Percentiles rank a stretch among this genome's conserved stretches.
These are phyloP conservation scores for Macrotus californicus DNA, from an alignment of 2,113 vertebrate genomes.

Conservation along the genomic window DNA sequence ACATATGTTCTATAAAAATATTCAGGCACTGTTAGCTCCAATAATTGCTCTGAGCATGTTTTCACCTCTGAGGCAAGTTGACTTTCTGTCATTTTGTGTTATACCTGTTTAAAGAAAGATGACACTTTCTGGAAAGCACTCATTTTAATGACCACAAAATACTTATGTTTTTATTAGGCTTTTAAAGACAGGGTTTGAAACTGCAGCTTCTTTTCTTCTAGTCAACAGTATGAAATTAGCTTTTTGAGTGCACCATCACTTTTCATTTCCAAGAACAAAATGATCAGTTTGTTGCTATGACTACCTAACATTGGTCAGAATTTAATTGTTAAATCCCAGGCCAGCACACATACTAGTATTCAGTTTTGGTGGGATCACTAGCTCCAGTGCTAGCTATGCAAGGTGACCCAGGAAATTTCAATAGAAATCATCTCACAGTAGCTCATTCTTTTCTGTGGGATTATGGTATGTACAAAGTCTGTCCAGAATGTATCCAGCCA, in stretches of 20 bases:
- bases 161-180: slow-evolving; percentile 7
- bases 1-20: neutral
- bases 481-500: too few relatives aligned
- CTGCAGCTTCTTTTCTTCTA: neutral
- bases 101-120: neutral
- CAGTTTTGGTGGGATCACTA: neutral
- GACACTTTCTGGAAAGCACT: neutral
- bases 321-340: neutral
- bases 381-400: neutral
- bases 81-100: neutral
- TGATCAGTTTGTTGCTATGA: slow-evolving; percentile 27
- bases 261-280: slow-evolving; percentile 44
- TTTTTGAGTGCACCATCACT: neutral
- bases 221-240: neutral
- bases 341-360: neutral
- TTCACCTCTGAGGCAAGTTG: neutral
- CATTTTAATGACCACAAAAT: slow-evolving; percentile 35
- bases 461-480: too few relatives aligned
- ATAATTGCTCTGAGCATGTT: neutral
- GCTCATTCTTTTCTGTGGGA: neutral
- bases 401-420: neutral
- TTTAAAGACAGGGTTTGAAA: slow-evolving; percentile 30
- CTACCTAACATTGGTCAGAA: neutral
- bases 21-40: neutral
- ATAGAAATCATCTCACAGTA: neutral